A percentile compares a stretch with the other conserved stretches of the same genome.
These are phyloP conservation scores for Prunella strophiata DNA, from an alignment of 2,797 vertebrate genomes.

Conservation along the genomic window DNA sequence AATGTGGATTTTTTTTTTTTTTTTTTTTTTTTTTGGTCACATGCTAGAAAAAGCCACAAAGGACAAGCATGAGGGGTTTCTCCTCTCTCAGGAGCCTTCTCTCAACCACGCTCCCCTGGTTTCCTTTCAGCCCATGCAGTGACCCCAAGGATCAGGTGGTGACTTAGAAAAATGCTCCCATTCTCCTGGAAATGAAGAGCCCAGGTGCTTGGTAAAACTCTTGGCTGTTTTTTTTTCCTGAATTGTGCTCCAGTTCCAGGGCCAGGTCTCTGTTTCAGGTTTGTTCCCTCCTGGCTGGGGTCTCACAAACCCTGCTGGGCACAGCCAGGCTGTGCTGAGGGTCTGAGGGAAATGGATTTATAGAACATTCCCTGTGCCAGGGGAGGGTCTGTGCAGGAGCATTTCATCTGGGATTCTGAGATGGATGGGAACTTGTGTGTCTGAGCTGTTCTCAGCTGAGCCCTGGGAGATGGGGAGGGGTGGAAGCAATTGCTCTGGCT, in stretches of 20 bases:
- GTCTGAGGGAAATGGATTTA: background rate
- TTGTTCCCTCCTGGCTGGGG: background rate
- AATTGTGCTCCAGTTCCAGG: rapidly evolving
- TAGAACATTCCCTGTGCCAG: background rate
- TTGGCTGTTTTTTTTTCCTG: background rate
- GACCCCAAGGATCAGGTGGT: background rate
- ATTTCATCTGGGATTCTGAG: rapidly evolving
- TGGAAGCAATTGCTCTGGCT: background rate
- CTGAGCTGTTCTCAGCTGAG: background rate
- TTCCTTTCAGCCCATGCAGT: background rate
- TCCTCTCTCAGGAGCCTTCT: background rate
- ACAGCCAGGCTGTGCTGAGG: background rate
- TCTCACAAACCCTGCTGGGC: background rate
- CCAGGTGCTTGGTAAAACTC: background rate
- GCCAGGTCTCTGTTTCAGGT: background rate
- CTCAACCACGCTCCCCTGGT: background rate
- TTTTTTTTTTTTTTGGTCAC: too few relatives aligned
- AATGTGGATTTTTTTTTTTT: background rate
- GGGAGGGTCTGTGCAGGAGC: rapidly evolving
- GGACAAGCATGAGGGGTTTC: background rate
- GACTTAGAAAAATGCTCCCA: background rate
- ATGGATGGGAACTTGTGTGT: background rate
- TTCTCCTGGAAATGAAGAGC: background rate
- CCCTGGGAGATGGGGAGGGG: background rate
- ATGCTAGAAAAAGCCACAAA: background rate